Evolutionary conservation across 2,113 vertebrate species (phyloP).

Genomic region (Ptilonorhynchus violaceus): DNA sequence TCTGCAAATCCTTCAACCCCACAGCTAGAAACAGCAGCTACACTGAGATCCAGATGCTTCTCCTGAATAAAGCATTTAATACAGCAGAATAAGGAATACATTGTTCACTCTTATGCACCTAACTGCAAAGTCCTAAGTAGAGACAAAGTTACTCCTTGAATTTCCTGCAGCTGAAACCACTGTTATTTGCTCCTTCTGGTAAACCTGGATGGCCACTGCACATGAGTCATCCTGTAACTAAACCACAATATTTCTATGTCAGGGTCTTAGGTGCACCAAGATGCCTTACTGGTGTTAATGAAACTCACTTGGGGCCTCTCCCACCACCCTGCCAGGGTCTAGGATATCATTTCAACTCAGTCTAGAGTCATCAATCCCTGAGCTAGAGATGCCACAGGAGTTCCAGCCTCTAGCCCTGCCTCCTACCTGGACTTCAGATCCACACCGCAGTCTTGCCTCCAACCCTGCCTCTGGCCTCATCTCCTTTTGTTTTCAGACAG

Average conservation of each 20-base stretch:
- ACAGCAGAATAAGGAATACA: background rate
- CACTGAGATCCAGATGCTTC: background rate
- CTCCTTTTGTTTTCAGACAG: background rate
- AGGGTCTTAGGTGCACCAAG: background rate
- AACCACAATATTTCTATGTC: background rate
- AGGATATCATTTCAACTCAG: background rate
- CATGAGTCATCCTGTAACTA: background rate
- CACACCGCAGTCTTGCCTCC: background rate
- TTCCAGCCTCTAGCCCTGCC: background rate
- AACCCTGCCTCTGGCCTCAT: background rate
- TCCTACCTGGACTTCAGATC: background rate
- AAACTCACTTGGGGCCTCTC: background rate
- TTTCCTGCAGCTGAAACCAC: background rate
- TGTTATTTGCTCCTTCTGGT: background rate
- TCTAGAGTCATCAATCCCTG: background rate
- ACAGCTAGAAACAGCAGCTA: background rate
- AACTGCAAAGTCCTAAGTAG: background rate
- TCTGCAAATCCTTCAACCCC: background rate
- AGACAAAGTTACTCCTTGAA: background rate
- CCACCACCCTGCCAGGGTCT: background rate
- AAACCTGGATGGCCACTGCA: background rate
- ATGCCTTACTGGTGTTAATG: background rate
- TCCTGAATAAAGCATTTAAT: background rate
- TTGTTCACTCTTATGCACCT: background rate
- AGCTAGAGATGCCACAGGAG: background rate